A percentile compares a stretch with the other conserved stretches of the same genome.
Conservation (phyloP, 1,140 invertebrate species). For the Brachionus plicatilis region DNA sequence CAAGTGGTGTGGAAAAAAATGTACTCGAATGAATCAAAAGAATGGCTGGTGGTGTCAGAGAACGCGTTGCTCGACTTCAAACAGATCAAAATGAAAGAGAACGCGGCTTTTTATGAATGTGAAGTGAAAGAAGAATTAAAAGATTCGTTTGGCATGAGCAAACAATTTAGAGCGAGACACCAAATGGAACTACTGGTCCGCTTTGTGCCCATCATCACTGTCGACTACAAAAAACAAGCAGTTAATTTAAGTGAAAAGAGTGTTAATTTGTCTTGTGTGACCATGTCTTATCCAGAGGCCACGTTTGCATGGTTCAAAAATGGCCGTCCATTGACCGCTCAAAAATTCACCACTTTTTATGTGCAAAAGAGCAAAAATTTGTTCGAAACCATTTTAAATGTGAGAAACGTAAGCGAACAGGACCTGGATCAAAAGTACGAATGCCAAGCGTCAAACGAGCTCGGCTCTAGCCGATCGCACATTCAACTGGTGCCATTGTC, state of each 20-base stretch:
- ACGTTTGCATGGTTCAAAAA: constrained; percentile 17
- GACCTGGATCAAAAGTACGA: not conserved
- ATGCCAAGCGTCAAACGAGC: not conserved
- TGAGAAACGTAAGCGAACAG: not conserved
- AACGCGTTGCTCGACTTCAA: not conserved
- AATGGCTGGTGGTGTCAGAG: not conserved
- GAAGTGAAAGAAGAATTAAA: not conserved
- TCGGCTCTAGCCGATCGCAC: not conserved
- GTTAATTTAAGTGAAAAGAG: not conserved
- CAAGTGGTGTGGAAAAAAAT: not conserved
- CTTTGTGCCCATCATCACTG: not conserved
- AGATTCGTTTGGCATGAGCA: not conserved
- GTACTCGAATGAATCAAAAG: not conserved
- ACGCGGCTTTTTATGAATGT: constrained; percentile 1
- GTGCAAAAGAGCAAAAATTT: not conserved
- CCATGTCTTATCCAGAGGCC: constrained; percentile 15
- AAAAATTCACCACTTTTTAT: not conserved
- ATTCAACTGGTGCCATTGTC: not conserved
- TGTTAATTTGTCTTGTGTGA: not conserved
- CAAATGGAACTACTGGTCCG: not conserved
- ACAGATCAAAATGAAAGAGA: not conserved
- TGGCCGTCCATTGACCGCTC: not conserved
- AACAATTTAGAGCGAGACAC: not conserved
- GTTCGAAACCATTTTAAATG: not conserved
- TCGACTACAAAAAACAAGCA: not conserved